phyloP scores from a whole-genome alignment of 2,888 invertebrate genomes.

The Drosophila trichaetosa region DNA sequence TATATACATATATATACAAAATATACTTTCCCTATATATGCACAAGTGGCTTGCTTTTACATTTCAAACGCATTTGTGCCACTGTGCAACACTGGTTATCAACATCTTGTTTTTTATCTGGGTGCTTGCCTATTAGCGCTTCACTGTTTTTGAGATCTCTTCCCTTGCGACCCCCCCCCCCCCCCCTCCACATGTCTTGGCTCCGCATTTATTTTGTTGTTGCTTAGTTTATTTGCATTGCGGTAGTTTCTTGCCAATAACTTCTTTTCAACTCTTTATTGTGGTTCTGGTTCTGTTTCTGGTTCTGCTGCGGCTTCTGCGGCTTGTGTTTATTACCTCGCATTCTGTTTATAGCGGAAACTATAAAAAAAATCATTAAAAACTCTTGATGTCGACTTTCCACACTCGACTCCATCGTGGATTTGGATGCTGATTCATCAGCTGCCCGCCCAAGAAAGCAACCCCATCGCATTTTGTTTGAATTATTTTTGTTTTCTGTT shows the following conservation, averaged over 20 bases:
- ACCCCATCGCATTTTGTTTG: conserved; percentile 30
- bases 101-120: conserved; percentile 30
- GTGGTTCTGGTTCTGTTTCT: conserved; percentile 8
- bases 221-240: conserved; percentile 22
- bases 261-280: not conserved
- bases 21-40: no score
- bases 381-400: conserved; percentile 3
- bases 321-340: not conserved
- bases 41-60: not conserved
- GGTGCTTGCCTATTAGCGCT: conserved; percentile 50
- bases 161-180: not conserved
- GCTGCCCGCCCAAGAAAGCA: conserved; percentile 18
- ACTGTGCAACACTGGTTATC: conserved; percentile 44
- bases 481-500: conserved; percentile 11
- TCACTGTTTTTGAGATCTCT: conserved; percentile 22
- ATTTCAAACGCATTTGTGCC: conserved; percentile 15
- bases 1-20: no score
- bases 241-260: conserved; percentile 11
- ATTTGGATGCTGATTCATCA: conserved; percentile 5
- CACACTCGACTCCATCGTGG: not conserved
- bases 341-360: conserved; percentile 18
- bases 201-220: conserved; percentile 5
- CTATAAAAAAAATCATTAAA: conserved; percentile 24
- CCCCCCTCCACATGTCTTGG: conserved; percentile 1
- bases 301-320: conserved; percentile 3